Percentiles rank a stretch among this genome's conserved stretches.
These are phyloP conservation scores for Clarias platycephalus DNA, from an alignment of 2,797 vertebrate species.

Conservation along the genomic window DNA sequence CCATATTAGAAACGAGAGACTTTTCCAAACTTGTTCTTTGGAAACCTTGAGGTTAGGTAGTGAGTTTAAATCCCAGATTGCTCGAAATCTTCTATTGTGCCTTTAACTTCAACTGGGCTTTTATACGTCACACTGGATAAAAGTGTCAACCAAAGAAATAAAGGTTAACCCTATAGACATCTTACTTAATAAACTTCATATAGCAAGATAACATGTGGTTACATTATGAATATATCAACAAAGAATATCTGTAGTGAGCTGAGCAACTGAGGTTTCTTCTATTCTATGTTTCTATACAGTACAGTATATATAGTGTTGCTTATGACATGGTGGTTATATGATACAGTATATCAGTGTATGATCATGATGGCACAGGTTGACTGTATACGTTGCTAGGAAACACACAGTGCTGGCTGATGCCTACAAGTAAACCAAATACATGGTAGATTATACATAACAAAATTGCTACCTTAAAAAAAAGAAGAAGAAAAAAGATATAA, in stretches of 20 bases:
- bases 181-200: background rate
- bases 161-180: background rate
- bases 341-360: background rate
- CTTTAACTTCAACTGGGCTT: background rate
- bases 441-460: slow-evolving; percentile 5
- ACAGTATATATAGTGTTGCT: background rate
- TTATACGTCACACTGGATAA: too few relatives aligned
- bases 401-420: background rate
- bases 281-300: background rate
- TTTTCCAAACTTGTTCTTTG: background rate
- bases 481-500: background rate
- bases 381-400: background rate
- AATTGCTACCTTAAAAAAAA: background rate
- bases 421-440: background rate
- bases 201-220: background rate
- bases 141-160: too few relatives aligned
- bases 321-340: background rate
- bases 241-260: background rate
- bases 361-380: slow-evolving; percentile 25
- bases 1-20: background rate
- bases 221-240: background rate
- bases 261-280: background rate
- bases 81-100: background rate
- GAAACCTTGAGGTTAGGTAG: background rate
- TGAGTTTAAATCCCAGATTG: background rate